phyloP scores from a whole-genome alignment of 2,888 invertebrate species.

The Chymomyza caudatula region DNA sequence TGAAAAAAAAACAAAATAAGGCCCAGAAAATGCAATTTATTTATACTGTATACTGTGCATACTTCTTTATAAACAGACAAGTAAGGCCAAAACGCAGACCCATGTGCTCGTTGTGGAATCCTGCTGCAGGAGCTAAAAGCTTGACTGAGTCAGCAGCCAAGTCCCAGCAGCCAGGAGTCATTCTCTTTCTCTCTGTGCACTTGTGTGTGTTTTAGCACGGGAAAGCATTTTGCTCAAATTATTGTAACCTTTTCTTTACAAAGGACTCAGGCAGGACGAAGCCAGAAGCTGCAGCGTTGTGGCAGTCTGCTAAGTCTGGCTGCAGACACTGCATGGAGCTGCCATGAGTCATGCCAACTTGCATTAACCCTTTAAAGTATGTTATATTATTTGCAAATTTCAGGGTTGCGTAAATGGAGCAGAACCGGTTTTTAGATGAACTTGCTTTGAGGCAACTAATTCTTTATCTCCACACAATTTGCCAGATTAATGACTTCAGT shows the following conservation, averaged over 20 bases:
- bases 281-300: neutral
- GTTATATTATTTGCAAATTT: neutral
- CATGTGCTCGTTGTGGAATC: neutral
- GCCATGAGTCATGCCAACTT: conserved; percentile 22
- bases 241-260: conserved; percentile 32
- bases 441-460: neutral
- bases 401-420: neutral
- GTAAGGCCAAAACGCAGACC: conserved; percentile 12
- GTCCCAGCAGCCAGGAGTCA: neutral
- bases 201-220: neutral
- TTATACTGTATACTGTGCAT: conserved; percentile 28
- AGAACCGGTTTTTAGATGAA: neutral
- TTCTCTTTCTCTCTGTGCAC: neutral
- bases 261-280: conserved; percentile 1
- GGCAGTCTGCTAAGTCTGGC: conserved; percentile 14
- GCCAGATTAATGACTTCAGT: too few species aligned
- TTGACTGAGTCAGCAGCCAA: neutral
- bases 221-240: conserved; percentile 37
- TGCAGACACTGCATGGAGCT: conserved; percentile 1
- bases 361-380: conserved; percentile 26
- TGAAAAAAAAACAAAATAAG: neutral
- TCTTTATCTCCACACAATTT: too few species aligned
- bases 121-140: neutral
- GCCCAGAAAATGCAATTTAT: conserved; percentile 52
- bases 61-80: conserved; percentile 37